These are phyloP conservation scores for Sycophaga agraensis DNA, from an alignment of 1,140 invertebrate genomes.

Conservation along the genomic window DNA sequence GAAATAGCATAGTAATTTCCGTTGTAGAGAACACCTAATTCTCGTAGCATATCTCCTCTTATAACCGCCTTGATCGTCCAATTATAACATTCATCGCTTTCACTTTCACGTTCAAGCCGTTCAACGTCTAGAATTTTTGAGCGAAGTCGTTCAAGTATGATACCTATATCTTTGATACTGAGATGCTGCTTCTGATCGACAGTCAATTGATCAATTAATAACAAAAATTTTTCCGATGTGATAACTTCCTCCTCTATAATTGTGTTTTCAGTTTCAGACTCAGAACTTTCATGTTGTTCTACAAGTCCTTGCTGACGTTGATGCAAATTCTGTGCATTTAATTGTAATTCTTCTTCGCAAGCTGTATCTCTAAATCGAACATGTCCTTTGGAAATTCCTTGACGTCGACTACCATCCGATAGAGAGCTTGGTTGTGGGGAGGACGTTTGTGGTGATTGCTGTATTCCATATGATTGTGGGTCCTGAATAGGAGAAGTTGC, in stretches of 20 bases:
- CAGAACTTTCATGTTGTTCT: conserved; percentile 75
- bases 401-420: conserved; percentile 54
- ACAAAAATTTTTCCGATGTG: conserved; percentile 86
- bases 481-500: conserved; percentile 90
- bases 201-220: conserved; percentile 88
- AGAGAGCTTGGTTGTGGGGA: conserved; percentile 60
- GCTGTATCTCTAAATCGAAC: conserved; percentile 56
- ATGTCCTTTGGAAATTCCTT: conserved; percentile 55
- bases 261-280: conserved; percentile 90
- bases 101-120: conserved; percentile 83
- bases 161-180: conserved; percentile 92
- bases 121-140: conserved; percentile 93
- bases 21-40: conserved; percentile 92
- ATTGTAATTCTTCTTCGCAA: conserved; percentile 55
- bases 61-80: conserved; percentile 94
- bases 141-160: conserved; percentile 86
- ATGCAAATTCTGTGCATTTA: not conserved
- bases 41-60: conserved; percentile 81
- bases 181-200: conserved; percentile 88
- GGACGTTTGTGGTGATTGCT: conserved; percentile 54
- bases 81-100: conserved; percentile 89
- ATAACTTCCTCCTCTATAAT: conserved; percentile 85
- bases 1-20: conserved; percentile 94
- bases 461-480: conserved; percentile 54
- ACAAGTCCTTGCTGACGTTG: conserved; percentile 26